Conservation (phyloP, 2,797 vertebrate genomes). For the Smutsia temminckii region DNA sequence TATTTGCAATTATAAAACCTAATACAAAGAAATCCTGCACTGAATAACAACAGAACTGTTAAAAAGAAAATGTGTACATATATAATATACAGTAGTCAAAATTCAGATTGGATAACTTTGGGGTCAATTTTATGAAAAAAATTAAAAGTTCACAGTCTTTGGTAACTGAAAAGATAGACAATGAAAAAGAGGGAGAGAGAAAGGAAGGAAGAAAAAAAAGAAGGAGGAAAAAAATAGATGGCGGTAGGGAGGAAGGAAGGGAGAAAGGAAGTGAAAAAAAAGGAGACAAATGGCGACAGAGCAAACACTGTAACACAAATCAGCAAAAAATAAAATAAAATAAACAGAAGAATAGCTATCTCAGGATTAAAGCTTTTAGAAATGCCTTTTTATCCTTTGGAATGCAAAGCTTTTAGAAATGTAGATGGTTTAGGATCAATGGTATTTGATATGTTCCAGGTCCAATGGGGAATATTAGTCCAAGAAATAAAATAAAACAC, state of each 20-base stretch:
- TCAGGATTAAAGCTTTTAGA: neutral
- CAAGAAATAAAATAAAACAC: neutral
- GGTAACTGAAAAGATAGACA: neutral
- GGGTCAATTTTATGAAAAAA: neutral
- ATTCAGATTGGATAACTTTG: neutral
- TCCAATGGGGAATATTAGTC: neutral
- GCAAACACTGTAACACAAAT: neutral
- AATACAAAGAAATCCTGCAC: neutral
- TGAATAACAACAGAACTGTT: neutral
- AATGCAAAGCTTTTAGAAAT: neutral
- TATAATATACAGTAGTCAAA: neutral
- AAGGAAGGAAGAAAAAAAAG: accelerated
- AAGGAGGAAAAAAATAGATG: neutral
- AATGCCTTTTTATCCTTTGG: neutral
- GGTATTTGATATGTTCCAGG: neutral
- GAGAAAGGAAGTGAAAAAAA: accelerated
- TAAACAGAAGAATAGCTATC: neutral
- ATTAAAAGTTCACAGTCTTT: neutral
- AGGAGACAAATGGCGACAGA: neutral
- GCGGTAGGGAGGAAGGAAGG: neutral
- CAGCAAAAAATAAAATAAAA: neutral
- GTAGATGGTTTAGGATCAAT: neutral
- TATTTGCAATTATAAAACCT: neutral
- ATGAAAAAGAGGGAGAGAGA: neutral
- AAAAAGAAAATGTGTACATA: neutral